A percentile compares a stretch with the other conserved stretches of the same genome.
phyloP scores from a whole-genome alignment of 1,140 invertebrate genomes.

The Cyphomyrmex costatus region DNA sequence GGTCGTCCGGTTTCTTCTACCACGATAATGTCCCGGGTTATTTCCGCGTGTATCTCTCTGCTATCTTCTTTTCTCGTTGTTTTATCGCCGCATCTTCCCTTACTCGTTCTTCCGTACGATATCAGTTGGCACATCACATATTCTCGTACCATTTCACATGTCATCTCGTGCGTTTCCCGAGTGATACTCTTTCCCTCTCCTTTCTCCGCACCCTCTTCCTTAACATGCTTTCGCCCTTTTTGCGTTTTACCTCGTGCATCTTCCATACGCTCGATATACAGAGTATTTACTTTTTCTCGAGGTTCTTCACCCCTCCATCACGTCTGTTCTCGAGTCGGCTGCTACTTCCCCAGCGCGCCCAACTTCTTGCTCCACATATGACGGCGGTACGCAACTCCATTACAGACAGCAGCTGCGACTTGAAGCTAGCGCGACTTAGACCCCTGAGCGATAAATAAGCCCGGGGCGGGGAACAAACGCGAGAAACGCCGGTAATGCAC shows the following conservation, averaged over 20 bases:
- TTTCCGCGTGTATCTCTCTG: conserved; percentile 15
- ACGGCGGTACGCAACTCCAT: conserved; percentile 56
- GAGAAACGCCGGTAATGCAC: conserved; percentile 61
- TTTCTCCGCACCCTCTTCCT: not conserved
- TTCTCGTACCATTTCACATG: not conserved
- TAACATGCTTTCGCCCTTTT: not conserved
- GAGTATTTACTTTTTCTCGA: conserved; percentile 41
- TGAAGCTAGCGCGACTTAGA: conserved; percentile 18
- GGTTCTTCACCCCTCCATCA: conserved; percentile 48
- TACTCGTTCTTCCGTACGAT: not conserved
- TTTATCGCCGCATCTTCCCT: not conserved
- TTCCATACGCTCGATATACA: not conserved
- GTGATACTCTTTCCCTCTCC: not conserved
- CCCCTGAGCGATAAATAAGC: conserved; percentile 52
- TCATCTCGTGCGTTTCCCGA: not conserved
- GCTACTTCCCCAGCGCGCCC: not conserved
- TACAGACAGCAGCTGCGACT: conserved; percentile 57
- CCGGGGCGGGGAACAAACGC: conserved; percentile 45
- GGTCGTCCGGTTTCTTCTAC: conserved; percentile 24
- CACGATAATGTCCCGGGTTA: conserved; percentile 13
- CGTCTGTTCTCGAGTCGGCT: conserved; percentile 41
- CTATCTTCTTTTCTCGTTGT: not conserved
- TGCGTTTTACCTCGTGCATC: not conserved
- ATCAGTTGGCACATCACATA: conserved; percentile 32
- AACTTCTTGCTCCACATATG: conserved; percentile 56